Evolutionary conservation across 2,797 vertebrate genomes (phyloP).

Genomic region (Malacoraja senta): DNA sequence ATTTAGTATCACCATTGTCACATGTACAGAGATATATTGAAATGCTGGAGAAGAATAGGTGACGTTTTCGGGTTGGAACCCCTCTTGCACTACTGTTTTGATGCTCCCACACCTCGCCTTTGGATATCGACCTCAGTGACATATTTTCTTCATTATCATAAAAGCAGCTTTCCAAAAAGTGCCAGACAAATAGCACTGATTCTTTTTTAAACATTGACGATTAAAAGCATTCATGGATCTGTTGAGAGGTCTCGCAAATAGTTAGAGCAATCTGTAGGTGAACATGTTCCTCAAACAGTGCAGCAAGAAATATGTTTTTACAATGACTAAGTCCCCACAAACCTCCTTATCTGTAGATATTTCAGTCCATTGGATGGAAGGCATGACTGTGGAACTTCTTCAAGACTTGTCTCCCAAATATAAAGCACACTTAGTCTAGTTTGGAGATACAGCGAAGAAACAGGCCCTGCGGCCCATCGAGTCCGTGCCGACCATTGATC

Average conservation of each 20-base stretch:
- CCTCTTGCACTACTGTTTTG: too few relatives aligned
- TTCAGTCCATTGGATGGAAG: background rate
- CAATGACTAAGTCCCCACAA: background rate
- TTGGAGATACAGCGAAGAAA: too few relatives aligned
- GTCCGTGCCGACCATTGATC: too few relatives aligned
- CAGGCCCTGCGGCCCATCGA: too few relatives aligned
- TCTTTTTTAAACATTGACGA: background rate
- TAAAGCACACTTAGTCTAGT: background rate
- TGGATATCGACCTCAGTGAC: background rate
- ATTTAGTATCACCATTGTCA: too few relatives aligned
- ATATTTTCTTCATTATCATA: background rate
- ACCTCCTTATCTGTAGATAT: too few relatives aligned
- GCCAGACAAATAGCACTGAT: background rate
- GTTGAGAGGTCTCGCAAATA: background rate
- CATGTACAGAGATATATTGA: too few relatives aligned
- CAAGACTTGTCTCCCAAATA: background rate
- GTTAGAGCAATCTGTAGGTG: background rate
- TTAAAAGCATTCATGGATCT: background rate
- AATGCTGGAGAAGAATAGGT: too few relatives aligned
- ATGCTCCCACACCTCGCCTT: too few relatives aligned
- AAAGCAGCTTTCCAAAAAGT: background rate
- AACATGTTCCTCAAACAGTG: background rate
- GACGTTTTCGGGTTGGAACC: too few relatives aligned
- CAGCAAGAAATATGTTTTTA: background rate
- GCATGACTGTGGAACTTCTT: background rate